Conservation (phyloP, 2,888 invertebrate species). For the Crossocerus cetratus region DNA sequence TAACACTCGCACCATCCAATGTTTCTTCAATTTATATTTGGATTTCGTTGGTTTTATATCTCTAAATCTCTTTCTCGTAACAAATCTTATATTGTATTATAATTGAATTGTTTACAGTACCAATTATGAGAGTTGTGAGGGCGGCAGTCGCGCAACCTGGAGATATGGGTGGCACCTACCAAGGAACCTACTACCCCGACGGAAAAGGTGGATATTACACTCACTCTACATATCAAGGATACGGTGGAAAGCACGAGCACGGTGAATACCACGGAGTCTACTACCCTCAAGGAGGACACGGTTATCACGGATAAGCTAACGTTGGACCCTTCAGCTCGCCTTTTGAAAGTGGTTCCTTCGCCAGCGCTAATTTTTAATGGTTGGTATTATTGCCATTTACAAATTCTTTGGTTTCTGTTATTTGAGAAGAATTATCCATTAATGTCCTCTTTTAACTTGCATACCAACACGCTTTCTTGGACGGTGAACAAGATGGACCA, state of each 20-base stretch:
- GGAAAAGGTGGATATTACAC: conserved; percentile 33
- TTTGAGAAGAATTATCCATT: no score
- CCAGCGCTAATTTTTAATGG: conserved; percentile 24
- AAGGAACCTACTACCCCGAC: conserved; percentile 31
- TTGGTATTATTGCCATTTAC: no score
- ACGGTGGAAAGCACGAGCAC: no score
- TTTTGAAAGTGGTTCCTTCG: conserved; percentile 55
- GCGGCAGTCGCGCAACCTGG: conserved; percentile 42
- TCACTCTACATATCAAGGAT: conserved; percentile 29
- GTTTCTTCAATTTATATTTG: no score
- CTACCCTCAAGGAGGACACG: not conserved
- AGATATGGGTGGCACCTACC: conserved; percentile 1
- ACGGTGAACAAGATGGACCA: no score
- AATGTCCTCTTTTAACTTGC: no score
- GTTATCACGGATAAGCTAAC: conserved; percentile 34
- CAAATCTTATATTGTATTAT: no score
- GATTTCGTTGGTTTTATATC: no score
- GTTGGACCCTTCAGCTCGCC: conserved; percentile 57
- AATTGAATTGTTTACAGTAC: not conserved
- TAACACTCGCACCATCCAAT: no score
- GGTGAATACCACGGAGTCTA: conserved; percentile 32
- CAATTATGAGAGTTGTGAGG: conserved; percentile 34
- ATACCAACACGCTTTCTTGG: no score
- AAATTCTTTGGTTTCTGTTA: no score
- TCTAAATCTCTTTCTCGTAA: no score